Base-by-base conservation (phyloP, 2,888 invertebrate genomes). In the Apocheima hispidaria region DNA sequence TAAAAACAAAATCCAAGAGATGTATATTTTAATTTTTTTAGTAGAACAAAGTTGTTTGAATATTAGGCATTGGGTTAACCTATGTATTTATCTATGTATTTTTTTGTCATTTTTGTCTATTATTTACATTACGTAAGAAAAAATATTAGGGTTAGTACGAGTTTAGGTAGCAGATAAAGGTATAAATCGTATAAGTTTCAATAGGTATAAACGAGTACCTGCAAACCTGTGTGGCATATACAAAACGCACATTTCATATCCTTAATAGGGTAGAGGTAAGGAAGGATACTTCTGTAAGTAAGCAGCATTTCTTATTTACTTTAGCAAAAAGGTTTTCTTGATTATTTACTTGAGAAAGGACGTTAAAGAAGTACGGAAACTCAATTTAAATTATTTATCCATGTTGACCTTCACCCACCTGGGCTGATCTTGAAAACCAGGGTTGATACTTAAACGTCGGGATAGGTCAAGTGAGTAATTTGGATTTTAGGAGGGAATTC, bases 331-430 rank as follows among this genome's bases (percentile, higher is more conserved):
- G 30, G 23, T 41, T 41, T 35, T 41, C 48, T 41, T 23, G 21
- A 10, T 48, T 21, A 2, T 33, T 40, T 33, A 33, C 23, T 23
- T 33, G 35, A 35, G 21, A 51, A 35, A 35, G 20, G 23, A 49
- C 35, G 35, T 55, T 36, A 20, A 21, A 23, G 6, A 36, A 16
- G 21, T 21, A 33, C 28, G 43, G 35, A 35, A 43, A 30, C 16
- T n/a, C 26, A 18, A 23, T 35, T 46, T 26, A 36, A 38, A 46
- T 54, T 46, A 46, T 36, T 44, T 44, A 18, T 30, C 12, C 20
- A 10, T 36, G 38, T 46, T 48, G 55, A 21, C 40, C 30, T 10
- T 20, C 49, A 10, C 48, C 21, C 23, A 48, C 55, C 38, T 55
- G 30, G 23, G 21, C 23, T 44, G 46, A 20, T 48, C 38, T 56